Conservation (phyloP, 2,797 vertebrate species). For the Micromesistius poutassou region DNA sequence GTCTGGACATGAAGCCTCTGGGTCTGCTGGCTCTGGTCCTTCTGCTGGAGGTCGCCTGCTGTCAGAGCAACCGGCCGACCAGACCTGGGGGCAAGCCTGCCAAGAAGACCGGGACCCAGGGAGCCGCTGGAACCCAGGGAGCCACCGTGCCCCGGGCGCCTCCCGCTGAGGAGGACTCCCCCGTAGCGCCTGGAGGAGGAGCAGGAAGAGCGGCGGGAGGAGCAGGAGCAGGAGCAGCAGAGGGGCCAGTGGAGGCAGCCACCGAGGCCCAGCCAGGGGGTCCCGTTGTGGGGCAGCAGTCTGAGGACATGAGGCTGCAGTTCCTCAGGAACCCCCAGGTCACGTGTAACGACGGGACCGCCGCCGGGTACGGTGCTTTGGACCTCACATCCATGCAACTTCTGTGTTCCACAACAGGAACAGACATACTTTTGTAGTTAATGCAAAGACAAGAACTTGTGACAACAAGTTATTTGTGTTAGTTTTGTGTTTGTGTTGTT, state of each 20-base stretch:
- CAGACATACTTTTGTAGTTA: neutral
- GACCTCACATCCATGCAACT: neutral
- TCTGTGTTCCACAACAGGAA: neutral
- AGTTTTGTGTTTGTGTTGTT: neutral
- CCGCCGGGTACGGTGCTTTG: constrained; percentile 66
- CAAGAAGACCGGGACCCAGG: constrained; percentile 59
- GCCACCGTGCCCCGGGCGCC: constrained; percentile 40
- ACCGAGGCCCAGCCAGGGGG: constrained; percentile 37
- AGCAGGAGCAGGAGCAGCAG: constrained; percentile 34
- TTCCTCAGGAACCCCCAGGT: constrained; percentile 72
- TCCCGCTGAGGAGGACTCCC: constrained; percentile 36
- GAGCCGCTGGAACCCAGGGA: constrained; percentile 44
- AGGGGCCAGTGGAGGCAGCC: constrained; percentile 41
- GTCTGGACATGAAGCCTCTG: constrained; percentile 67
- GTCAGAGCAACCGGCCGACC: constrained; percentile 68
- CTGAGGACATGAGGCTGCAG: constrained; percentile 78
- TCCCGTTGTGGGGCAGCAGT: constrained; percentile 47
- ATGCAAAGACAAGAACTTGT: too few relatives aligned
- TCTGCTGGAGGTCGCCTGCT: constrained; percentile 58
- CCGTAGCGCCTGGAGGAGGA: neutral
- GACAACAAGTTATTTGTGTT: neutral
- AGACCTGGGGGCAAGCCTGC: constrained; percentile 56
- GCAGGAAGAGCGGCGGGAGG: constrained; percentile 45
- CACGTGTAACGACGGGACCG: constrained; percentile 74
- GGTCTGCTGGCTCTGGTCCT: constrained; percentile 62